Base-by-base conservation (phyloP, 2,113 vertebrate species). In the Panthera tigris region DNA sequence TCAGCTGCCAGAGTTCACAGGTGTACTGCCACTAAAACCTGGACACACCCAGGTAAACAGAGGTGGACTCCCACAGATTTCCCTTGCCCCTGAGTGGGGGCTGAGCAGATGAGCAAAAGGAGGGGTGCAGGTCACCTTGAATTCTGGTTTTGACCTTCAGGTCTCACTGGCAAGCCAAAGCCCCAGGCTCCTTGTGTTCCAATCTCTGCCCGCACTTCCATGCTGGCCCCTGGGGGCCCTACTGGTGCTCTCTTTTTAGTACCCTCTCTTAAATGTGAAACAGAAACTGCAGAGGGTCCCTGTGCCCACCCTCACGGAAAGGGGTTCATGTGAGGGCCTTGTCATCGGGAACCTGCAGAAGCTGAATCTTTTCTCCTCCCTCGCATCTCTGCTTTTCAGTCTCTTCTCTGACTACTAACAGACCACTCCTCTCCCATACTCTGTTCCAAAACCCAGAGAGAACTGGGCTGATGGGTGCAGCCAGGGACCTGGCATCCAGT, bases 1-100 rank as follows among this genome's bases (percentile, higher is more conserved):
- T 96, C 91, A 84, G 78, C 88, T 69, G 55, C 41, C 52, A 76
- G 91, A 85, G 86, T 82, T 69, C 93, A 95, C 88, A 93, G 76
- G 76, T 88, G 50, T 92, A 81, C 57, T n/a, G 21, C 36, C 57
- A 39, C 33, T 23, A 45, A 91, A 8, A 57, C 65, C 10, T 9
- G 25, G 63, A 15, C 93, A 55, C 27, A 69, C 73, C 84, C 73
- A 29, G 78, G 50, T 92, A 83, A 36, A 29, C 68, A 14, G 39
- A 78, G 55, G 63, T 14, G 83, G 50, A 74, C 50, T 50, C 81
- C 68, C 0, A 0, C 48, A 5, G 52, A 14, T 52, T 86, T 92
- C 85, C 66, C 86, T 50, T 45, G 66, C 21, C 79, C 27, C 36
- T 10, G 9, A 9, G 10, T 45, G 61, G 68, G 52, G 5, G 76